Base-by-base conservation (phyloP, 2,888 invertebrate genomes). In the Dendrolimus houi region DNA sequence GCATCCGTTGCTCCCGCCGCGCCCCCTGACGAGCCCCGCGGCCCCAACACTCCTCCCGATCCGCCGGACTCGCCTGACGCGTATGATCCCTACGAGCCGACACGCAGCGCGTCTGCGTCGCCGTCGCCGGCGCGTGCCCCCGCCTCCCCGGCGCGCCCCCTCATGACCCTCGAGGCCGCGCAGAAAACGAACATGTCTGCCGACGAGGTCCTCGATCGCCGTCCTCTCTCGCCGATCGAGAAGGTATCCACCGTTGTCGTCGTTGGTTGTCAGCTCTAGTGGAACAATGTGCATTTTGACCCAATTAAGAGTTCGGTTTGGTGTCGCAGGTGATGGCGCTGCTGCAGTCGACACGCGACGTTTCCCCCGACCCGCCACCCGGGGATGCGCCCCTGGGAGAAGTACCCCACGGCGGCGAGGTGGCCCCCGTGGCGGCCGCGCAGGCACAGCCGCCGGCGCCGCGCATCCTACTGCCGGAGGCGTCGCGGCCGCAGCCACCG, bases 11-110 rank as follows among this genome's bases (percentile, higher is more conserved):
- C 67, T 60, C 75, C 95, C 95, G 92, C 92, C 59, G 93, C 94
- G 8, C 93, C 93, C 1, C 94, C 93, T 0, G 61, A 94, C 1
- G 96, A 95, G 0, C 94, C 95, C 1, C 95, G 95, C 77, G 96
- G 96, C 0, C 88, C 94, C 53, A 93, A 93, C 41, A 93, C 93
- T 13, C 93, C 93, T 6, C 93, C 93, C 0, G 85, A 91, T 70
- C 83, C 81, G 56, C 79, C 81, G 13, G 70, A 94, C 94, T 56
- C 95, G 12, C 96, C 96, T 0, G 96, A 96, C 81, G 96, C 94
- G 3, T 97, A 97, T 82, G 97, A 97, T 93, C 97, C 97, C 1
- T 97, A 96, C 82, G 97, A 97, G 83, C 97, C 97, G 0, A 97
- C 97, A 9, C 96, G 96, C 79, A 96, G 96, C 0, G 87, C 94